These are phyloP conservation scores for Cossypha dichroa DNA, from an alignment of 2,797 vertebrate genomes.

Conservation along the genomic window DNA sequence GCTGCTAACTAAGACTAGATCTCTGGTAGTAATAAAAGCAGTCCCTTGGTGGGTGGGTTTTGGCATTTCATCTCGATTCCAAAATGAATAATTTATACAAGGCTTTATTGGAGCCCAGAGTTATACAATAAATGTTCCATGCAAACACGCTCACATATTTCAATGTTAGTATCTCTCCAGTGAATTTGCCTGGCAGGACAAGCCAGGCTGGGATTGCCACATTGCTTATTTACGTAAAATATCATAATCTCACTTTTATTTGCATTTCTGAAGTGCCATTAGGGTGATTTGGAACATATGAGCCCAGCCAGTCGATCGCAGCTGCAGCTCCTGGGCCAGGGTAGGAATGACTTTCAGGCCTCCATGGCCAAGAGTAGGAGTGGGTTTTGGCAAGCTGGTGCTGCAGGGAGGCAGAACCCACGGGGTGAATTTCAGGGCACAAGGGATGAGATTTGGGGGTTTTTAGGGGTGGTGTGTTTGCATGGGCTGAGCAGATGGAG, in stretches of 20 bases:
- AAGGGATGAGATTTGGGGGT: background rate
- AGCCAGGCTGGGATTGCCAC: slow-evolving; percentile 67
- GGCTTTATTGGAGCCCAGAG: slow-evolving; percentile 61
- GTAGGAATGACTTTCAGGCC: background rate
- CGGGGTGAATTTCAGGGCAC: background rate
- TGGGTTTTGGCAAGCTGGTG: background rate
- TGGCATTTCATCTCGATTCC: slow-evolving; percentile 55
- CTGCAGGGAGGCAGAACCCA: background rate
- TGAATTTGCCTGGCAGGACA: slow-evolving; percentile 57
- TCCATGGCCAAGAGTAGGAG: background rate
- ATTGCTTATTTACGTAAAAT: slow-evolving; percentile 72
- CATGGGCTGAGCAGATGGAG: background rate
- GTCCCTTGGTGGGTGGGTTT: slow-evolving; percentile 47
- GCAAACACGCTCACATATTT: slow-evolving; percentile 65
- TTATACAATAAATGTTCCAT: slow-evolving; percentile 67
- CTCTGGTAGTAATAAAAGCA: background rate
- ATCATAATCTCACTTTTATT: slow-evolving; percentile 70
- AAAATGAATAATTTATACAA: slow-evolving; percentile 73
- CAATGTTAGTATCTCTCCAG: slow-evolving; percentile 65
- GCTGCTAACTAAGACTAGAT: background rate
- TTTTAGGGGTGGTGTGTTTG: background rate
- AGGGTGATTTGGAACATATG: slow-evolving; percentile 44
- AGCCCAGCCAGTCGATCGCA: background rate
- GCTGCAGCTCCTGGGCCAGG: slow-evolving; percentile 27
- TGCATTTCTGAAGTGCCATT: slow-evolving; percentile 65